These are phyloP conservation scores for Diploscapter pachys DNA, from an alignment of 1,140 invertebrate species.

Conservation along the genomic window DNA sequence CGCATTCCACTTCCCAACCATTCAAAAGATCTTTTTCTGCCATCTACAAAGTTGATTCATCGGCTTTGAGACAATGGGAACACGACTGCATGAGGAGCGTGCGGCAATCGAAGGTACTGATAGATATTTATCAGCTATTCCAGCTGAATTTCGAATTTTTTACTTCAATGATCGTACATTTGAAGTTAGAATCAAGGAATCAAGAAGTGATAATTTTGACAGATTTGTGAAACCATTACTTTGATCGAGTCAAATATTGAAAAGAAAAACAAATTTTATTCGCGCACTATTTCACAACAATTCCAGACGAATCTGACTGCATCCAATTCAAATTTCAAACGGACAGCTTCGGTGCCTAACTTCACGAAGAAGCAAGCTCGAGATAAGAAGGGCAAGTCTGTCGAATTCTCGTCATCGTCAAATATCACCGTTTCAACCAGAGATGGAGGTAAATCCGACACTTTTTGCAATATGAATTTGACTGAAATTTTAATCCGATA, in stretches of 20 bases:
- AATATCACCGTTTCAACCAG: slow-evolving; percentile 29
- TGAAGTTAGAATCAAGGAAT: slow-evolving; percentile 4
- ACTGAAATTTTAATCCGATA: not conserved
- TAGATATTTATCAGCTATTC: slow-evolving; percentile 9
- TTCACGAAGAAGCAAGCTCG: slow-evolving; percentile 42
- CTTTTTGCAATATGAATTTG: not conserved
- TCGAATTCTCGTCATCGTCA: slow-evolving; percentile 25
- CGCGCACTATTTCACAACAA: slow-evolving; percentile 13
- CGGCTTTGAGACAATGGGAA: slow-evolving; percentile 52
- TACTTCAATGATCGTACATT: not conserved
- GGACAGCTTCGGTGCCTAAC: slow-evolving; percentile 55
- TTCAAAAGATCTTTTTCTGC: slow-evolving; percentile 51
- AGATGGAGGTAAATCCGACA: not conserved
- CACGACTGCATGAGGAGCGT: slow-evolving; percentile 38
- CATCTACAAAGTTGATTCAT: slow-evolving; percentile 55
- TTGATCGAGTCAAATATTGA: no score
- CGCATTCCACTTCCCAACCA: not conserved
- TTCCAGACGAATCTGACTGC: not conserved
- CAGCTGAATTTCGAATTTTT: not conserved
- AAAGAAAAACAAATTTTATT: not conserved
- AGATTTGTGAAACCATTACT: not conserved
- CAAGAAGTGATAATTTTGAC: not conserved
- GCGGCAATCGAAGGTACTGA: not conserved
- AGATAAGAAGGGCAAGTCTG: slow-evolving; percentile 22
- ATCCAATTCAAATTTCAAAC: slow-evolving; percentile 41